A percentile compares a stretch with the other conserved stretches of the same genome.
Evolutionary conservation across 1,140 invertebrate species (phyloP).

Genomic region (Cydia strobilella): DNA sequence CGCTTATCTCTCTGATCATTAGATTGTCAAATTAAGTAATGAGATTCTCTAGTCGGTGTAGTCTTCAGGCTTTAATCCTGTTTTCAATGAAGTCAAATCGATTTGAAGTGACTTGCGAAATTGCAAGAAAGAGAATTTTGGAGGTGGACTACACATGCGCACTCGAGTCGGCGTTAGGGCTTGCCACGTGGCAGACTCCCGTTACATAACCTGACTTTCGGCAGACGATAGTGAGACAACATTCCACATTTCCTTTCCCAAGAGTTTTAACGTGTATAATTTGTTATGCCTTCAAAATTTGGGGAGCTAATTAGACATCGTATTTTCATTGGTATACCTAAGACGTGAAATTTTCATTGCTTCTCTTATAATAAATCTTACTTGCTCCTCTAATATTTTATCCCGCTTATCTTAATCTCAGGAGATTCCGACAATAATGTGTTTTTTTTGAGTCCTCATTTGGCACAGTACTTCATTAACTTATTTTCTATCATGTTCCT

Average conservation of each 20-base stretch:
- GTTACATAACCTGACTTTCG: conserved; percentile 67
- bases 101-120: conserved; percentile 23
- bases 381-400: no score
- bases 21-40: conserved; percentile 35
- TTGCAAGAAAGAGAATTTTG: background rate
- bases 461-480: no score
- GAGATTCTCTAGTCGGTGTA: background rate
- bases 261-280: conserved; percentile 37
- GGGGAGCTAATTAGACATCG: no score
- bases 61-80: background rate
- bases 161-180: conserved; percentile 39
- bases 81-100: background rate
- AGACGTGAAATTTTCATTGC: no score
- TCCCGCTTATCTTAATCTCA: no score
- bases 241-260: conserved; percentile 11
- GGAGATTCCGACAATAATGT: no score
- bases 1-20: background rate
- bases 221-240: background rate
- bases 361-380: no score
- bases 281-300: no score
- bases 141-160: conserved; percentile 55
- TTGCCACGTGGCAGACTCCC: conserved; percentile 69
- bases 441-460: no score
- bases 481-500: background rate
- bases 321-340: no score